Conservation (phyloP, 1,140 invertebrate species). For the Trachymyrmex cornetzi region DNA sequence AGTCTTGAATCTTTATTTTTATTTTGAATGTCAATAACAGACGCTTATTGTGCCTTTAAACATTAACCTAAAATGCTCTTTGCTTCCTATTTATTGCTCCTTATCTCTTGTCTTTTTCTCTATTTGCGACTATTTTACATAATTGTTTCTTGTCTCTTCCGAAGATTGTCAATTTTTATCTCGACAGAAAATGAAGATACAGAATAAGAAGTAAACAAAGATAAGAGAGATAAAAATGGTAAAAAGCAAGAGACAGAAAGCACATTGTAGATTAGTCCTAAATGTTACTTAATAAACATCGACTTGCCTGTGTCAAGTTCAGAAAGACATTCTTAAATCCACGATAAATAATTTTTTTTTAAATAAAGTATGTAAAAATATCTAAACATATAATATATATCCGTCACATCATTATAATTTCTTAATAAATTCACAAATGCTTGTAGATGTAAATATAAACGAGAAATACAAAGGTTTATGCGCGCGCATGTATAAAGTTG, state of each 20-base stretch:
- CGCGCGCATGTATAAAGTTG: neutral
- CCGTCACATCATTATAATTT: neutral
- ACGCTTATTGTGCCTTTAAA: neutral
- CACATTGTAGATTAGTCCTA: neutral
- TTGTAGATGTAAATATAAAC: neutral
- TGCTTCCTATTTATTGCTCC: no score
- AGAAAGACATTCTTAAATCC: neutral
- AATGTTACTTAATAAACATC: conserved; percentile 4
- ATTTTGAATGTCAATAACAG: neutral
- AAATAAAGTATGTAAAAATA: neutral
- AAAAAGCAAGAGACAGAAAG: no score
- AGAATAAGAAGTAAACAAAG: no score
- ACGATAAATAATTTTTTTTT: neutral
- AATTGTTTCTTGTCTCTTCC: no score
- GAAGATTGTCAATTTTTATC: no score
- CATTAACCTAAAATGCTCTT: neutral
- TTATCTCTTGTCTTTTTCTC: no score
- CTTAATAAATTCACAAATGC: neutral
- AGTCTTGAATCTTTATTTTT: conserved; percentile 36
- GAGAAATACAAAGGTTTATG: neutral
- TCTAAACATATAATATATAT: neutral
- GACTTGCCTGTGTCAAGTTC: neutral
- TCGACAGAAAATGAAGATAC: no score
- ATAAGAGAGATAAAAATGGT: no score
- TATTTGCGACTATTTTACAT: no score